These are phyloP conservation scores for Heliconius charithonia DNA, from an alignment of 2,888 invertebrate species.

Conservation along the genomic window DNA sequence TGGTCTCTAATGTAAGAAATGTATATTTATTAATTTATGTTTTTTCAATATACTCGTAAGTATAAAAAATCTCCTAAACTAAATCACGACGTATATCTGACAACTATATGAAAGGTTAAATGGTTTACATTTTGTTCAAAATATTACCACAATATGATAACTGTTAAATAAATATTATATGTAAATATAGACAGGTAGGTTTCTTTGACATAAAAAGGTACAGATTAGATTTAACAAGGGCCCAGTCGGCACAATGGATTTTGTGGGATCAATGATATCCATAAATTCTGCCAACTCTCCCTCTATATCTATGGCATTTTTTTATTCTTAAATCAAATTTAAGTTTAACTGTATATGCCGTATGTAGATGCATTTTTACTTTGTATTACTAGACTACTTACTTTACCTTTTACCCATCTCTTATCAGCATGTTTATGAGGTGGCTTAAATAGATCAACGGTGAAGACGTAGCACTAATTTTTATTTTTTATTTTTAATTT, in stretches of 20 bases:
- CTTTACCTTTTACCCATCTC: neutral
- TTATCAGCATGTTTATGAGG: neutral
- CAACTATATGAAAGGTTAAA: too few relatives aligned
- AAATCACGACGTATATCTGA: too few relatives aligned
- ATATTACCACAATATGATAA: too few relatives aligned
- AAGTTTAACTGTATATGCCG: neutral
- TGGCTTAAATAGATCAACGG: neutral
- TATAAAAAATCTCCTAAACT: too few relatives aligned
- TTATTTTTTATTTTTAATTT: neutral
- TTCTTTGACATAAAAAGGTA: slow-evolving; percentile 11
- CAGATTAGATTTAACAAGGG: slow-evolving; percentile 6
- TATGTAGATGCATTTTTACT: too few relatives aligned
- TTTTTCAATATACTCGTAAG: too few relatives aligned
- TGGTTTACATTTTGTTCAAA: too few relatives aligned
- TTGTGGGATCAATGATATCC: slow-evolving; percentile 14
- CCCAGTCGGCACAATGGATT: slow-evolving; percentile 2
- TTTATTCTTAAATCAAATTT: neutral
- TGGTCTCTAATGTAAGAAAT: too few relatives aligned
- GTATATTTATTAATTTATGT: too few relatives aligned
- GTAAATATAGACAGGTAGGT: neutral
- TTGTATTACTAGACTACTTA: too few relatives aligned
- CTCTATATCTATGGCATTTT: neutral
- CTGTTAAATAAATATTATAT: neutral
- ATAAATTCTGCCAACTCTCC: neutral
- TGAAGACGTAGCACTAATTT: too few relatives aligned